Evolutionary conservation across 2,797 vertebrate species (phyloP).

Genomic region (Triplophysa bombifrons): DNA sequence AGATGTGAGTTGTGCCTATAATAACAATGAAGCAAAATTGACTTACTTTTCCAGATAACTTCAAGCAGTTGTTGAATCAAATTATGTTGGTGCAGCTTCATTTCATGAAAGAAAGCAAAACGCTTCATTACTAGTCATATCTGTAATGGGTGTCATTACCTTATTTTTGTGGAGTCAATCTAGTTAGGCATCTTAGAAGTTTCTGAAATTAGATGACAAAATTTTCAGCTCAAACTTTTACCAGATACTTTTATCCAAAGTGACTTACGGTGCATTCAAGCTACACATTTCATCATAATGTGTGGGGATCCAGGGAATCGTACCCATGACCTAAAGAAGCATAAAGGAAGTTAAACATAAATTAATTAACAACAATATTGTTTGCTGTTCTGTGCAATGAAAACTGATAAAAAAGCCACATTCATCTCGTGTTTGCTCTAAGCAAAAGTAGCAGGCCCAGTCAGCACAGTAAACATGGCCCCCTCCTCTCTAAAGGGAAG

Average conservation of each 20-base stretch:
- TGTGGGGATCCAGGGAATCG: too few relatives aligned
- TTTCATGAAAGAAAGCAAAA: not conserved
- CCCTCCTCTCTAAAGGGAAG: constrained; percentile 52
- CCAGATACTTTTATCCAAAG: too few relatives aligned
- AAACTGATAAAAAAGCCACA: constrained; percentile 12
- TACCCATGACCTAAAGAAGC: too few relatives aligned
- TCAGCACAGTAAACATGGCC: constrained; percentile 52
- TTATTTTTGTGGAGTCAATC: not conserved
- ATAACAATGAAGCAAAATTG: constrained; percentile 37
- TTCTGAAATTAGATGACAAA: not conserved
- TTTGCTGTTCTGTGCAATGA: not conserved
- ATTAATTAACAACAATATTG: constrained; percentile 1
- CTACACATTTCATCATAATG: too few relatives aligned
- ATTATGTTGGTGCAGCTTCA: not conserved
- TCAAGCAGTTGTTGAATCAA: not conserved
- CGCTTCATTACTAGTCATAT: not conserved
- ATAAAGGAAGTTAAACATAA: not conserved
- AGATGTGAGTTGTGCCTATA: constrained; percentile 32
- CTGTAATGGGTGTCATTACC: not conserved
- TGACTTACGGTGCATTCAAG: too few relatives aligned
- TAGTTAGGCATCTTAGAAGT: not conserved
- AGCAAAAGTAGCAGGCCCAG: constrained; percentile 20
- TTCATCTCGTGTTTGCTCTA: constrained; percentile 25
- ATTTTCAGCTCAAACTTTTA: too few relatives aligned
- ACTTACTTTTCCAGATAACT: constrained; percentile 33